Conservation (phyloP, 2,888 invertebrate species). For the Clunio marinus region DNA sequence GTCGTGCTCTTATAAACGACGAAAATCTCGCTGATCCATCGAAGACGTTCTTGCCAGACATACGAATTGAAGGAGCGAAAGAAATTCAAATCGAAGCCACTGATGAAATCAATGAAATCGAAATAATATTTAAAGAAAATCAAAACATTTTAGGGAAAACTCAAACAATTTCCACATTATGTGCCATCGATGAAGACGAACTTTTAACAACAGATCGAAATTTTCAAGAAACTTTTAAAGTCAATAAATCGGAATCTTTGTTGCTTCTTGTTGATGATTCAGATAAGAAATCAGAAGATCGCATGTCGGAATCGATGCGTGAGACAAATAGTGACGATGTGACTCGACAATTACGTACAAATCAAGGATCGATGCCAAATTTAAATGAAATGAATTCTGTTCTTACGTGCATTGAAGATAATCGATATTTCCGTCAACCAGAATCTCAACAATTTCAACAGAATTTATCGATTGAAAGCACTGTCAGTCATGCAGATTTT, state of each 20-base stretch:
- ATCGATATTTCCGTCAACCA: constrained; percentile 47
- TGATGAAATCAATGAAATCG: constrained; percentile 22
- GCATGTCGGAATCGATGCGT: constrained; percentile 27
- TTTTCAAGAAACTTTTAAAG: constrained; percentile 40
- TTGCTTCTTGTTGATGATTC: no score
- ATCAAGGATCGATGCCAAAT: constrained; percentile 52
- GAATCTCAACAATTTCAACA: constrained; percentile 40
- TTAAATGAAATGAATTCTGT: constrained; percentile 48
- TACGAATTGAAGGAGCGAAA: not conserved
- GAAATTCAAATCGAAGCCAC: constrained; percentile 30
- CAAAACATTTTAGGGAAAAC: not conserved
- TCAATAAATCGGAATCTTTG: constrained; percentile 18
- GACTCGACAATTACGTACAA: constrained; percentile 41
- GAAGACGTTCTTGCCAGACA: not conserved
- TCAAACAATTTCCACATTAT: not conserved
- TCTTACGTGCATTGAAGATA: constrained; percentile 49
- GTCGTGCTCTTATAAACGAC: no score
- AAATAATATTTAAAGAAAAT: not conserved
- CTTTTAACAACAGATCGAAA: not conserved
- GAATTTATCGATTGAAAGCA: constrained; percentile 43
- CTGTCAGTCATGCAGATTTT: constrained; percentile 46
- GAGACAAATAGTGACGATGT: not conserved
- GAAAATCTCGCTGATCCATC: not conserved
- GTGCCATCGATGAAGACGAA: constrained; percentile 4
- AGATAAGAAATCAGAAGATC: not conserved